phyloP scores from a whole-genome alignment of 2,113 vertebrate genomes.

The Hydrochoerus hydrochaeris region DNA sequence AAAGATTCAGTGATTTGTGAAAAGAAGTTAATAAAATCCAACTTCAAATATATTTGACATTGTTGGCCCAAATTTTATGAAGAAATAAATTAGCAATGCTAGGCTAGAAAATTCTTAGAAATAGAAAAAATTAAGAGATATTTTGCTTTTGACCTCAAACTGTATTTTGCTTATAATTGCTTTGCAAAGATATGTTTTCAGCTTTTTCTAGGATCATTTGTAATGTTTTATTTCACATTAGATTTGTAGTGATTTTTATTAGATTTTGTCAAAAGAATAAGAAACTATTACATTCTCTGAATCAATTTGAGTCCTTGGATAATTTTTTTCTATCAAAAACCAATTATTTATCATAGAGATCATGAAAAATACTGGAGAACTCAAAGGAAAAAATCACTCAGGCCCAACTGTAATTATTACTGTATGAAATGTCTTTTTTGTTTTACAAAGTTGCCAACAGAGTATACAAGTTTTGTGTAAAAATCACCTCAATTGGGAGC shows the following conservation, averaged over 20 bases:
- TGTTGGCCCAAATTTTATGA: neutral
- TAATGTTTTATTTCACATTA: conserved; percentile 18
- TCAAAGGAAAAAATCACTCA: conserved; percentile 15
- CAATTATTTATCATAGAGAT: neutral
- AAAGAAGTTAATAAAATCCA: conserved; percentile 33
- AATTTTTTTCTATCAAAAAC: neutral
- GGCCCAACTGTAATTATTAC: neutral
- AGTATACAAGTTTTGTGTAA: neutral
- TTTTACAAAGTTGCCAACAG: neutral
- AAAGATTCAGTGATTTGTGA: neutral
- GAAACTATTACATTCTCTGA: neutral
- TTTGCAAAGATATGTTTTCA: neutral
- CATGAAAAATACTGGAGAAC: neutral
- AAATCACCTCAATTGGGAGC: neutral
- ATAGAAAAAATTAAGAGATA: neutral
- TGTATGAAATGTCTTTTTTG: neutral
- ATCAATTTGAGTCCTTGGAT: conserved; percentile 20
- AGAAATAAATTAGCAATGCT: neutral
- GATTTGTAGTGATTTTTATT: neutral
- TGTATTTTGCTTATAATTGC: neutral
- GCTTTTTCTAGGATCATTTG: conserved; percentile 7
- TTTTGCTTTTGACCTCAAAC: neutral
- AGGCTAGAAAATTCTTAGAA: conserved; percentile 35
- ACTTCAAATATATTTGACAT: neutral
- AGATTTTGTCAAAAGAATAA: neutral